These are phyloP conservation scores for Hydropsyche tenuis DNA, from an alignment of 1,140 invertebrate species.

Conservation along the genomic window DNA sequence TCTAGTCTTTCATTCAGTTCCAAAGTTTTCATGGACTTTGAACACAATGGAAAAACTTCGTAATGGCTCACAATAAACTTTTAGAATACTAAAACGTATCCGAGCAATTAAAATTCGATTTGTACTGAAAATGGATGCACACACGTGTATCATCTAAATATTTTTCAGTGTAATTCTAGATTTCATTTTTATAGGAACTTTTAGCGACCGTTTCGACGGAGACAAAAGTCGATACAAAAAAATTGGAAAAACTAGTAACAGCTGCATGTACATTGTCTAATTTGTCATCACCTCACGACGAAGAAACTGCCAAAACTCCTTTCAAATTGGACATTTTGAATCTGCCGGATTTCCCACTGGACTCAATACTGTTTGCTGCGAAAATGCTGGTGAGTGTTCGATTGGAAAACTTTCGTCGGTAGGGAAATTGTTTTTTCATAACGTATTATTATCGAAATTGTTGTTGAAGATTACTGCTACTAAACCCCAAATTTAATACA, in stretches of 20 bases:
- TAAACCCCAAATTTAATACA: too few relatives aligned
- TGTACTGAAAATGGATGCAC: background rate
- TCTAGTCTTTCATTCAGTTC: too few relatives aligned
- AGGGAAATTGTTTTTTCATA: background rate
- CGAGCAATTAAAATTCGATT: too few relatives aligned
- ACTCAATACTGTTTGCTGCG: slow-evolving; percentile 74
- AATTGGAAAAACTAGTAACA: slow-evolving; percentile 76
- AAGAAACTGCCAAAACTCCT: slow-evolving; percentile 64
- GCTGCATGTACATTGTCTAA: slow-evolving; percentile 67
- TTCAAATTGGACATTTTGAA: slow-evolving; percentile 71
- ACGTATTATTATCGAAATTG: background rate
- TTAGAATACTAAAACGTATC: background rate
- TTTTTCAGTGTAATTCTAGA: background rate
- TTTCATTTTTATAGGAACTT: slow-evolving; percentile 64
- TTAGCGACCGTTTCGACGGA: slow-evolving; percentile 62
- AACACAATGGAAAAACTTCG: background rate
- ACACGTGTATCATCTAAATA: background rate
- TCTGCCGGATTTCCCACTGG: slow-evolving; percentile 90
- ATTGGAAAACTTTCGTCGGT: slow-evolving; percentile 34
- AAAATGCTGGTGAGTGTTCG: slow-evolving; percentile 73
- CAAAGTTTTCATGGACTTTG: too few relatives aligned
- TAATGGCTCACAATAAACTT: background rate
- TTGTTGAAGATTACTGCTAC: too few relatives aligned
- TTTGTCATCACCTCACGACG: slow-evolving; percentile 65
- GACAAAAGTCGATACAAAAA: slow-evolving; percentile 64